Conservation (phyloP, 1,140 invertebrate genomes). For the Pseudomyrmex pallidus region DNA sequence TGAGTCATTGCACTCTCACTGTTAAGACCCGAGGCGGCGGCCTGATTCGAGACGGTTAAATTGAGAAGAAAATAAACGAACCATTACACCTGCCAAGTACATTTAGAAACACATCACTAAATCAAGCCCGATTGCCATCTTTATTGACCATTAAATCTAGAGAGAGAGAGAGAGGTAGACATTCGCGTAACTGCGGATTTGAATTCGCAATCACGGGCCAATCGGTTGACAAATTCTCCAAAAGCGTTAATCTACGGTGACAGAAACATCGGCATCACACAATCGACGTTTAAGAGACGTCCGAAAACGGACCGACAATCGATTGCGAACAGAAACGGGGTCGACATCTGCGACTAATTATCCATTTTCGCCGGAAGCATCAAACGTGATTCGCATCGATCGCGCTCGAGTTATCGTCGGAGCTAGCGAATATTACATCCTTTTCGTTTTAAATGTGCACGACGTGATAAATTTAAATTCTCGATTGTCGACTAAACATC, state of each 20-base stretch:
- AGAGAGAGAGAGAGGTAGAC: neutral
- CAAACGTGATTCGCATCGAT: slow-evolving; percentile 48
- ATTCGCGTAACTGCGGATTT: neutral
- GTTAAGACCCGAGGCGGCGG: neutral
- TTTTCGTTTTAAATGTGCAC: slow-evolving; percentile 5
- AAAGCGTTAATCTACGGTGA: slow-evolving; percentile 39
- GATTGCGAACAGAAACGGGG: slow-evolving; percentile 20
- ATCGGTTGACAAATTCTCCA: slow-evolving; percentile 32
- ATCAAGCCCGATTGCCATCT: slow-evolving; percentile 44
- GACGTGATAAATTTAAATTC: slow-evolving; percentile 28
- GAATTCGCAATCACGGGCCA: neutral
- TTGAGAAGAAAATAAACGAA: slow-evolving; percentile 42
- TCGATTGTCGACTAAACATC: slow-evolving; percentile 17
- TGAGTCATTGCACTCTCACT: slow-evolving; percentile 46
- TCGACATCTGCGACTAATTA: slow-evolving; percentile 61
- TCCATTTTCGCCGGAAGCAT: slow-evolving; percentile 46
- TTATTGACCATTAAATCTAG: slow-evolving; percentile 40
- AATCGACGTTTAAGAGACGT: slow-evolving; percentile 42
- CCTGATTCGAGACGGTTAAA: slow-evolving; percentile 33
- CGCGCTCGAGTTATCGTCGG: slow-evolving; percentile 15
- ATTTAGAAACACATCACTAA: slow-evolving; percentile 52
- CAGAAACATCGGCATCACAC: slow-evolving; percentile 32
- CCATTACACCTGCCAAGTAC: slow-evolving; percentile 33
- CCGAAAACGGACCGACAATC: neutral
- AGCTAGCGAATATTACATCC: neutral